Base-by-base conservation (phyloP, 1,140 invertebrate genomes). In the Helicoverpa zea region DNA sequence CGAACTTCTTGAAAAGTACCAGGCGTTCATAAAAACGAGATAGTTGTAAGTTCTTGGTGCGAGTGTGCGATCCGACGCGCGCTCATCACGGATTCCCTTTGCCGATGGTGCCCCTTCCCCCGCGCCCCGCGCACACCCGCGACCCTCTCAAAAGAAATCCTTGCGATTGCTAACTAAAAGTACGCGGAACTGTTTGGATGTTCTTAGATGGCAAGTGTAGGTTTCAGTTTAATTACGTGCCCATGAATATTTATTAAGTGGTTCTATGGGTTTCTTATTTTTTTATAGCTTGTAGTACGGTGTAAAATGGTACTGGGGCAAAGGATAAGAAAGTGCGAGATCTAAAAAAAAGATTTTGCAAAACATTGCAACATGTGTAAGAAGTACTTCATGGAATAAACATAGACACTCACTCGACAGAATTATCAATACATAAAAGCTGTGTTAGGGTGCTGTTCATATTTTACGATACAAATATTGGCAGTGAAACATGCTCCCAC, bases 41-140 rank as follows among this genome's bases (percentile, higher is more conserved):
- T 66, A 77, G 75, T 77, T 63, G 75, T 30, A 35, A 29, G 56
- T 47, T 70, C 18, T 49, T 49, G 49, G 73, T 56, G 58, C 43
- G 35, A 29, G 75, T 35, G 59, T 52, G 61, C 59, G 75, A 64
- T 81, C 49, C 63, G 43, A 56, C 81, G 76, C 64, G 74, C 81
- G 78, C 82, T 89, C 88, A 88, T 89, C 83, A 82, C 61, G 78
- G 81, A 89, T 89, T 89, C 88, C 82, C 85, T 89, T 89, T 89
- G 82, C 77, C 75, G 75, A 54, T 52, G 64, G 16, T 63, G 29
- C 29, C 14, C 54, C 56, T 1, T 56, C 35, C 82, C 16, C 43
- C 66, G 47, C 56, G 63, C 64, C 70, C 70, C 70, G 23, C 70
- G 18, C 68, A 35, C 12, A 43, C 75, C 74, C 61, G 16, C 61